Conservation (phyloP, 2,797 vertebrate genomes). For the Microhierax caerulescens region DNA sequence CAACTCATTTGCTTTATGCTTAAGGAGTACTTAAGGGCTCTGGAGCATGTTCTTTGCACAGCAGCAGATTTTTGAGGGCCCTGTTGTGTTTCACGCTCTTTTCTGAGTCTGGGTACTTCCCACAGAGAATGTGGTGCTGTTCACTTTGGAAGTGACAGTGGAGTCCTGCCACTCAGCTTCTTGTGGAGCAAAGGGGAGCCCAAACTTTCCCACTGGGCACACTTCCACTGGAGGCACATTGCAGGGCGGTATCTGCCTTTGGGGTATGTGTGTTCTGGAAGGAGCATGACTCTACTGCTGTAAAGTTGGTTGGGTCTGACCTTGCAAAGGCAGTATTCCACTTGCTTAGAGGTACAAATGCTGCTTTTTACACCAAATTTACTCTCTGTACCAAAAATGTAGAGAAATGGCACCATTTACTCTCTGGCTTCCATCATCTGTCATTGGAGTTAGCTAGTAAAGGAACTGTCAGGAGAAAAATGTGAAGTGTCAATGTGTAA, state of each 20-base stretch:
- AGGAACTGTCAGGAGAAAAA: conserved; percentile 5
- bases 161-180: not conserved
- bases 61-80: not conserved
- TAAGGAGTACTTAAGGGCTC: not conserved
- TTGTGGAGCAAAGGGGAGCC: not conserved
- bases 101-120: not conserved
- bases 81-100: not conserved
- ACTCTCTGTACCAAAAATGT: not conserved
- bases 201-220: rapidly evolving
- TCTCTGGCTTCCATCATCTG: not conserved
- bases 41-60: not conserved
- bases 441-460: not conserved
- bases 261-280: rapidly evolving
- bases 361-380: not conserved
- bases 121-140: not conserved
- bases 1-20: rapidly evolving
- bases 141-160: not conserved
- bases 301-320: not conserved
- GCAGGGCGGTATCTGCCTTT: not conserved
- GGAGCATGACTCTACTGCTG: not conserved
- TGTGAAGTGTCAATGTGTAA: conserved; percentile 15
- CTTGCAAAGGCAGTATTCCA: not conserved
- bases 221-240: rapidly evolving
- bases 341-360: not conserved
- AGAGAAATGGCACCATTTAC: not conserved